Base-by-base conservation (phyloP, 2,797 vertebrate genomes). In the Schizopygopsis pylzovi region DNA sequence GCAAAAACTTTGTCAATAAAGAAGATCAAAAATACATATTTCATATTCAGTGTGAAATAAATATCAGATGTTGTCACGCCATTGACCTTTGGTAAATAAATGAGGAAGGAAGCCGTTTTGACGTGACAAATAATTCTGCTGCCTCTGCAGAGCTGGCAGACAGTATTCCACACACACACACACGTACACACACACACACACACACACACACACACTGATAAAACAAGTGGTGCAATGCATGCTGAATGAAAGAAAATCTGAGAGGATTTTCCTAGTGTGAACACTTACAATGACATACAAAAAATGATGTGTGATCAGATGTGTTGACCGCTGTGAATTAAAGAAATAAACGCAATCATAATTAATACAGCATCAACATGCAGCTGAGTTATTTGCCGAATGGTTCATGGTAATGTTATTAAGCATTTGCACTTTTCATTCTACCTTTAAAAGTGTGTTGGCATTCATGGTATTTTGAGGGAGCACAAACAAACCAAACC, bases 61-160 rank as follows among this genome's bases (percentile, higher is more conserved):
- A 84, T 88, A 88, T 80, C 37, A 68, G 54, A 82, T 43, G 75
- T 79, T 82, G 72, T 39, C 52, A 76, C 20, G 33, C 28, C 65
- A 52, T 20, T 54, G 86, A 79, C 79, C 71, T 76, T 82, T 85
- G 67, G 33, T 83, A 59, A 70, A 61, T 33, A 65, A 80, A 65
- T 47, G 41, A 68, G 28, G 47, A 22, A 39, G 59, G 11, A 41
- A 79, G 25, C 22, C 3, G 7, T 39, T 79, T 82, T 47, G 76
- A 86, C 39, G 15, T 63, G 33, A 86, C 63, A 68, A 78, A 83
- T 87, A 84, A 86, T 89, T 89, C 85, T 67, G 87, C 85, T 80
- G 72, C 72, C 81, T 82, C 71, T 75, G 71, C 82, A 79, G 82
- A 75, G 63, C 47, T 75, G 56, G 47, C 43, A 70, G 78, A 79